Evolutionary conservation across 2,797 vertebrate genomes (phyloP), one percentile per base, ranked within the genome.

Genomic region (Sparidentex hasta): DNA sequence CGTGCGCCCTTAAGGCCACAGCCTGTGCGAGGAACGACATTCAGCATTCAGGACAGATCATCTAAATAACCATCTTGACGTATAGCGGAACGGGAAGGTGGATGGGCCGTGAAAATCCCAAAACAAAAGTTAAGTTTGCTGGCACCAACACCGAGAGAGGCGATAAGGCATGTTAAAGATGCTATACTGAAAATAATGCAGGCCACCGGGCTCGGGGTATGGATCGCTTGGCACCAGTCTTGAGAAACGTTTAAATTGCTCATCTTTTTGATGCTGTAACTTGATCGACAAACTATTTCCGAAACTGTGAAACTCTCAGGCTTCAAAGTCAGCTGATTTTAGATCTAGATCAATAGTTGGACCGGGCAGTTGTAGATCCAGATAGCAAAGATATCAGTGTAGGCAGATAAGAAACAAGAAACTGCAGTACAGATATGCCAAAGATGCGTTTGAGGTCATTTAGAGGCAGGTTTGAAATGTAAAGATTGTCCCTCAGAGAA

Each of bases 1-100:
- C 81, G 76, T 83, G 82, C 83, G 85, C 81, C 89, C 86, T 76
- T 80, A 89, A 90, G 86, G 84, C 65, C 78, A 65, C 47, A 72
- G 74, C 64, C 59, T 86, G 71, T 55, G 69, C 43, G n/a, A 67
- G 44, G 44, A 88, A 71, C 13, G 48, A 69, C 66, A 75, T 74
- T 71, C 70, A 78, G 65, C 65, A 75, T 80, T 81, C 51, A 56
- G 11, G 64, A 74, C 77, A 57, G 72, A 88, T 88, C 59, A 74
- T 82, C 76, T 70, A 65, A 87, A 88, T 78, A 81, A 76, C 63
- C 43, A 23, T 58, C 27, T 27, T 76, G 65, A 84, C 68, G 29
- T 78, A 80, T 14, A 43, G 85, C 51, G 61, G 50, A 17, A 27
- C 41, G 65, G 17, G 8, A 38, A 52, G 18, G 16, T 63, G 23